These are phyloP conservation scores for Anableps anableps DNA, from an alignment of 2,797 vertebrate genomes.

Conservation along the genomic window DNA sequence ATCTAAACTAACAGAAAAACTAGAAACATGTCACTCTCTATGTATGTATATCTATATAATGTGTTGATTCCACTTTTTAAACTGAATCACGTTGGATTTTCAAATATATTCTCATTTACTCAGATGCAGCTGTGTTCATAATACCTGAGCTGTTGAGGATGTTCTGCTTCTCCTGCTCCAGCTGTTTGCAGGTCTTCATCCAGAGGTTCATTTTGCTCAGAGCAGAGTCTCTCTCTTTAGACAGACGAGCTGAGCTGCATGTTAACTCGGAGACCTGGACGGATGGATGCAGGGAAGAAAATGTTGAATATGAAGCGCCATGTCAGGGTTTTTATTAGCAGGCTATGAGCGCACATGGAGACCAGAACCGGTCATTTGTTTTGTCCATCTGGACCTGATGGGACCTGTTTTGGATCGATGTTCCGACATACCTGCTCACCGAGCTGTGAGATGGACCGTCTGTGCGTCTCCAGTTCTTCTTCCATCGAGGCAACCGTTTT, in stretches of 20 bases:
- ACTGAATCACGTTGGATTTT: too few relatives aligned
- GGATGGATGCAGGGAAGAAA: not conserved
- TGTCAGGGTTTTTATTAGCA: not conserved
- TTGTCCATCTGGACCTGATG: not conserved
- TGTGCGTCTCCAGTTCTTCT: constrained; percentile 74
- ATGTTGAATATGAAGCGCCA: not conserved
- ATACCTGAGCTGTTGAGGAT: constrained; percentile 73
- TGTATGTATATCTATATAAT: too few relatives aligned
- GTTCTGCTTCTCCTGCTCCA: constrained; percentile 86
- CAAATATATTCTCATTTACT: too few relatives aligned
- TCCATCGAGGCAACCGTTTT: constrained; percentile 63
- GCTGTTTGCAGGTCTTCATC: constrained; percentile 88
- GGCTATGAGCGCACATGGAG: not conserved
- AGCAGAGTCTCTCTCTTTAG: constrained; percentile 82
- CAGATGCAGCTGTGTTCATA: not conserved
- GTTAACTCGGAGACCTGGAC: constrained; percentile 78
- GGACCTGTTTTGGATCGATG: not conserved
- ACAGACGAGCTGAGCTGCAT: constrained; percentile 63
- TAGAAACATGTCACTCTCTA: too few relatives aligned
- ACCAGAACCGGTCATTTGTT: not conserved
- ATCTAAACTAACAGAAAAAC: too few relatives aligned
- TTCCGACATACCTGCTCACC: constrained; percentile 78
- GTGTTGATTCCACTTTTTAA: too few relatives aligned
- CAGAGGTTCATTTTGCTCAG: constrained; percentile 82
- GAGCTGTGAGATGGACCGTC: constrained; percentile 71